Base-by-base conservation (phyloP, 2,113 vertebrate species). In the Pluvialis apricaria region DNA sequence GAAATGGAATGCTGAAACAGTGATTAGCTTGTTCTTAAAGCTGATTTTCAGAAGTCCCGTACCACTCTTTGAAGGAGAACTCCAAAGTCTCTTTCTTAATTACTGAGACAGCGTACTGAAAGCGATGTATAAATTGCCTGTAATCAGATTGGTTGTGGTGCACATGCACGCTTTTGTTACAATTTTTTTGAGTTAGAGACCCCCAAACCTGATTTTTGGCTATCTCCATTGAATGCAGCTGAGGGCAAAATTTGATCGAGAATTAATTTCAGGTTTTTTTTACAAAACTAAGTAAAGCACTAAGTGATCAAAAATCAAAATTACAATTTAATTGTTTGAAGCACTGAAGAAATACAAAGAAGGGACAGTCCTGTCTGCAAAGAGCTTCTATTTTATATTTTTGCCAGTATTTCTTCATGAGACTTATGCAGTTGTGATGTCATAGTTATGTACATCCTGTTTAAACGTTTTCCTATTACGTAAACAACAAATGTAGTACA, bases 11-110 rank as follows among this genome's bases (percentile, higher is more conserved):
- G 28, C 45, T 72, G 90, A 89, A 93, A 84, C 36, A 82, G 64
- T 62, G 40, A 80, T 96, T 88, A 88, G 31, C 62, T 91, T 94
- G 71, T 94, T 92, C 77, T 96, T 94, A 77, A 93, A 90, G 68
- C 61, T 55, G n/a, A 73, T 97, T 54, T 87, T 72, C 80, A 86
- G 49, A 91, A 92, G 52, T 69, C 79, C 54, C 3, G 17, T 89
- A 45, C 61, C 31, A 10, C 71, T 94, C 82, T 95, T 61, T 65
- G 58, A 94, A 92, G 64, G 51, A 82, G 38, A 95, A 90, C 91
- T 73, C 82, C 81, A 89, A 96, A 95, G 75, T 40, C 26, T 77
- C 62, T 95, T 96, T 92, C 51, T 79, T 88, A 64, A 58, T 81
- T 96, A 83, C 84, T 32, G 58, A 91, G 89, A 40, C 38, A 73